Evolutionary conservation across 30 jellyfish, hydroid and myxozoan genomes (phyloP).

Genomic region (Pelagia noctiluca): DNA sequence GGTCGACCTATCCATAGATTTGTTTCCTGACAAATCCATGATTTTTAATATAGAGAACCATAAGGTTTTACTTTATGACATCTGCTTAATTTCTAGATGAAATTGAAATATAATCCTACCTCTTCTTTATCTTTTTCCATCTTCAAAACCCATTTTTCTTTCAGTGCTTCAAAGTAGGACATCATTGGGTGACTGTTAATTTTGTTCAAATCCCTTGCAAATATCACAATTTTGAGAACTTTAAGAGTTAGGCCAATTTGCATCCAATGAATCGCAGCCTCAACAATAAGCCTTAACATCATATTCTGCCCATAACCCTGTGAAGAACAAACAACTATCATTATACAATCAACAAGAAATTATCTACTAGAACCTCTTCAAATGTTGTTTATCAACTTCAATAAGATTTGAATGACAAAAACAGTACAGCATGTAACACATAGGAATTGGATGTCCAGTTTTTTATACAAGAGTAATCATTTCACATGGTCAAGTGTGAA

Average conservation of each 20-base stretch:
- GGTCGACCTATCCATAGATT: too few species aligned
- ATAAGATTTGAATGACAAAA: too few species aligned
- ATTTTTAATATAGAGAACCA: too few species aligned
- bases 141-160: conserved; percentile 25
- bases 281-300: conserved; percentile 81
- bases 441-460: too few species aligned
- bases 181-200: conserved; percentile 29
- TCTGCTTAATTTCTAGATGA: too few species aligned
- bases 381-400: too few species aligned
- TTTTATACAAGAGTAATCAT: too few species aligned
- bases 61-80: too few species aligned
- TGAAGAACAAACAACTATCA: not conserved
- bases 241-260: conserved; percentile 85
- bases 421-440: too few species aligned
- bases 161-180: conserved; percentile 35
- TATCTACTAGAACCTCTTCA: too few species aligned
- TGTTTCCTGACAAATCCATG: too few species aligned
- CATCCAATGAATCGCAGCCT: conserved; percentile 96
- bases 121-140: conserved; percentile 27
- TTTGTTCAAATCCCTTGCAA: conserved; percentile 40
- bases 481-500: too few species aligned
- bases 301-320: conserved; percentile 73
- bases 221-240: conserved; percentile 76
- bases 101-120: conserved; percentile 22
- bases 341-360: not conserved